Percentiles rank a stretch among this genome's conserved stretches.
These are phyloP conservation scores for Capromys pilorides DNA, from an alignment of 2,797 vertebrate genomes.

Conservation along the genomic window DNA sequence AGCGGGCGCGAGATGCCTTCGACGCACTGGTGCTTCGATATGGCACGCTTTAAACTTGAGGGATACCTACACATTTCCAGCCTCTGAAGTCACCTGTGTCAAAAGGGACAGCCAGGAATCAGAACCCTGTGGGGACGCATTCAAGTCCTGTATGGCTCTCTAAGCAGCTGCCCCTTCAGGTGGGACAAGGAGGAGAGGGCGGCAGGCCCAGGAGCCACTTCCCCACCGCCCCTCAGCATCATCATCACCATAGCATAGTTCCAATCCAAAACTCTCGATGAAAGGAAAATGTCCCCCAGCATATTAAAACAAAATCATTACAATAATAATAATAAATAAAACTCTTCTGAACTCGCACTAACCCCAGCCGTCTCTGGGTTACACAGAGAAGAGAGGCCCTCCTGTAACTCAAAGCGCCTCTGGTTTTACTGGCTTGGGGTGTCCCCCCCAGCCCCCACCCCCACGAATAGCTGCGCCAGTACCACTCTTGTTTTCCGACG, in stretches of 20 bases:
- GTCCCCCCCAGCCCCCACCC: neutral
- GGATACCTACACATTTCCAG: constrained; percentile 30
- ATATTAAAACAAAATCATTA: neutral
- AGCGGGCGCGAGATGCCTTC: neutral
- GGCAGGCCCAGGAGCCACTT: neutral
- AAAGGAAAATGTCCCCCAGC: neutral
- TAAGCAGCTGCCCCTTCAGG: fast-evolving
- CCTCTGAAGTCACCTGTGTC: constrained; percentile 32
- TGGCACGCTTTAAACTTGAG: neutral
- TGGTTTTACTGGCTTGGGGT: neutral
- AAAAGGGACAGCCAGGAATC: neutral
- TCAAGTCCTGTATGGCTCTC: neutral
- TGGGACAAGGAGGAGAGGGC: neutral
- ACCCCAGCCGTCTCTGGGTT: neutral
- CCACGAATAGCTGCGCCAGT: neutral
- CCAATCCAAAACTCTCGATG: neutral
- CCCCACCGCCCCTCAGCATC: neutral
- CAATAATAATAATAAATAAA: neutral
- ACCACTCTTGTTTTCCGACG: neutral
- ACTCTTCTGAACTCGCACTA: neutral
- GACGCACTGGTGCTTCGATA: neutral
- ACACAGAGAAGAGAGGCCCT: neutral
- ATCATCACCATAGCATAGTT: neutral
- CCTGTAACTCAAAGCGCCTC: neutral
- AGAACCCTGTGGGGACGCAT: constrained; percentile 25